These are phyloP conservation scores for Pristionchus japonicus DNA, from an alignment of 2,888 invertebrate genomes.

Conservation along the genomic window DNA sequence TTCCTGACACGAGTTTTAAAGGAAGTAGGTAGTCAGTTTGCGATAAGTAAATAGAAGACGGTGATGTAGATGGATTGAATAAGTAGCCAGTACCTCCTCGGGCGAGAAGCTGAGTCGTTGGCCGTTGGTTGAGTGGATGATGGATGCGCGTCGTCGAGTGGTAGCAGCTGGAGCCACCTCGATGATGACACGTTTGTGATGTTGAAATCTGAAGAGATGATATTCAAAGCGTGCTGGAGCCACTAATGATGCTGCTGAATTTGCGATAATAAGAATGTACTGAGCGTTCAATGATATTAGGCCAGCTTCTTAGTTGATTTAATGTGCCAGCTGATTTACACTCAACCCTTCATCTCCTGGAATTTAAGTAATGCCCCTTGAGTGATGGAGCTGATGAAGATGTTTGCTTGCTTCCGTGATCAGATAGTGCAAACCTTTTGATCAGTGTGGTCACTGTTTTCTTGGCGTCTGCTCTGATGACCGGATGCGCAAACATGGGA, in stretches of 20 bases:
- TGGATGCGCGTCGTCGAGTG: not conserved
- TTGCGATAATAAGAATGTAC: too few relatives aligned
- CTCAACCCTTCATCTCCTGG: too few relatives aligned
- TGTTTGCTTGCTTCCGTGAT: too few relatives aligned
- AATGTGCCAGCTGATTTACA: too few relatives aligned
- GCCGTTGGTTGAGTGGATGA: not conserved
- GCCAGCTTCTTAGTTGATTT: too few relatives aligned
- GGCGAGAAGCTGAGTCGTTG: slow-evolving; percentile 18
- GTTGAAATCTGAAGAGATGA: not conserved
- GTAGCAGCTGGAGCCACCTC: not conserved
- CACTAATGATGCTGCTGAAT: too few relatives aligned
- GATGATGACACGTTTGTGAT: not conserved
- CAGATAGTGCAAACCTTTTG: not conserved
- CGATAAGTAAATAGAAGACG: too few relatives aligned
- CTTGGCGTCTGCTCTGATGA: slow-evolving; percentile 7
- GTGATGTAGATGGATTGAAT: too few relatives aligned
- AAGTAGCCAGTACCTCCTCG: not conserved
- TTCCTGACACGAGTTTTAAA: not conserved
- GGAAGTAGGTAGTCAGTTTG: not conserved
- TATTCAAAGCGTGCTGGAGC: too few relatives aligned
- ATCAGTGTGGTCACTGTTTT: not conserved
- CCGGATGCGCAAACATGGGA: slow-evolving; percentile 5
- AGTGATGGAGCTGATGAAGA: too few relatives aligned
- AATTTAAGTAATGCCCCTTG: too few relatives aligned
- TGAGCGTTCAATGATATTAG: too few relatives aligned